Base-by-base conservation (phyloP, 2,888 invertebrate genomes). In the Parnassius apollo region DNA sequence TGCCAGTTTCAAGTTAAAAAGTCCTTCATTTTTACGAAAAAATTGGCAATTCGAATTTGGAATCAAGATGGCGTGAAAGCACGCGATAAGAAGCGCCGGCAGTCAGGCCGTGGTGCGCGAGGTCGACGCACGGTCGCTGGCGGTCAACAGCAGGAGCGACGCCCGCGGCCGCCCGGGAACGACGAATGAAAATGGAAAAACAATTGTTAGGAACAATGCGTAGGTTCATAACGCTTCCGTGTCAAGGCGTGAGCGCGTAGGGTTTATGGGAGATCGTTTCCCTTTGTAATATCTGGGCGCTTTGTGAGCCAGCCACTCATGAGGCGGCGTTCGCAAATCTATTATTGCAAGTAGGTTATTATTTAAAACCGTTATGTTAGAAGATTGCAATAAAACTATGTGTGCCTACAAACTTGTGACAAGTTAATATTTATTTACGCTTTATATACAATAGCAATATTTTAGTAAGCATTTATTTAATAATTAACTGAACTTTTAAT, bases 131-230 rank as follows among this genome's bases (percentile, higher is more conserved):
- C 79, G 83, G 77, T 78, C 83, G 80, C 73, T 72, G 74, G 76
- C 78, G 78, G 79, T 80, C 80, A 78, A 69, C 76, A 73, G 69
- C 69, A 68, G 72, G 69, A 65, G 69, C 72, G 68, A 75, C 78
- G 78, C 72, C 76, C 78, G 79, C 72, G 77, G 76, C 70, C 79
- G 74, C 70, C 68, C 69, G 69, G 73, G 73, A 71, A 66, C 69
- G 66, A 69, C 71, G 70, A 72, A 74, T 78, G 82, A 78, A 83
- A 80, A 83, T 82, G 80, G 80, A 82, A 82, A 82, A 85, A 84
- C 82, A 80, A 82, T 83, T 78, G 83, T 80, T 74, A 70, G 67
- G 73, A 80, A 83, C 82, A 83, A 84, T 83, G 82, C 82, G 78
- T 78, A 76, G 68, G 75, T 74, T 65, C 69, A 61, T 65, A 68